Percentiles rank a stretch among this genome's conserved stretches.
Evolutionary conservation across 2,113 vertebrate genomes (phyloP).

Genomic region (Centropus unirufus): DNA sequence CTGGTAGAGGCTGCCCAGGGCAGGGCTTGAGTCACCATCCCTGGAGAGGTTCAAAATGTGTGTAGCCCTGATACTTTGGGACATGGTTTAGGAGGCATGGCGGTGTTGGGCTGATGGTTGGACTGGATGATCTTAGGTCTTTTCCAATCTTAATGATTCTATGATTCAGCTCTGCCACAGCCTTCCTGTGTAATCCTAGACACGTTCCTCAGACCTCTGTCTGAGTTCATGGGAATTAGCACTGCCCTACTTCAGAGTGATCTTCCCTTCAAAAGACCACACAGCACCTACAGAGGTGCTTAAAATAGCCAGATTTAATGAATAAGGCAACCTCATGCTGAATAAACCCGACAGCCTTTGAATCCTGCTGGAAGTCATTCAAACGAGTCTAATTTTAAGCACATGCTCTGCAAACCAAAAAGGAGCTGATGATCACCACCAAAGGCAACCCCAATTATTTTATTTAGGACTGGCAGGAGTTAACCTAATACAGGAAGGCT

Average conservation of each 20-base stretch:
- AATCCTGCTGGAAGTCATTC: not conserved
- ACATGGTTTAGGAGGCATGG: no score
- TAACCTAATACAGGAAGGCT: not conserved
- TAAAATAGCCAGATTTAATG: not conserved
- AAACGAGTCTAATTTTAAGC: not conserved
- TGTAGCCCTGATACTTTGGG: no score
- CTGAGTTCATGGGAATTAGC: not conserved
- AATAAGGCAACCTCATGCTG: not conserved
- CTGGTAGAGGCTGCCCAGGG: no score
- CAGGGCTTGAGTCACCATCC: no score
- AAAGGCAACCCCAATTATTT: not conserved
- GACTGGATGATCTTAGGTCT: no score
- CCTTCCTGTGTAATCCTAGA: not conserved
- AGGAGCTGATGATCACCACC: fast-evolving
- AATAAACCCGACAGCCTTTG: not conserved
- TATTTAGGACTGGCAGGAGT: not conserved
- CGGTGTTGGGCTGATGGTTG: no score
- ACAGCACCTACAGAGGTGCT: not conserved
- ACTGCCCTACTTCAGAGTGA: not conserved
- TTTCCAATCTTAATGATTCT: no score
- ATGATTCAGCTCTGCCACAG: not conserved
- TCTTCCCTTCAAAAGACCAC: not conserved
- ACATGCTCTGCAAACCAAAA: not conserved
- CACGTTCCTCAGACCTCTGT: not conserved
- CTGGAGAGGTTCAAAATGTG: no score